phyloP scores from a whole-genome alignment of 1,140 invertebrate species.

The Eulimnadia texana region DNA sequence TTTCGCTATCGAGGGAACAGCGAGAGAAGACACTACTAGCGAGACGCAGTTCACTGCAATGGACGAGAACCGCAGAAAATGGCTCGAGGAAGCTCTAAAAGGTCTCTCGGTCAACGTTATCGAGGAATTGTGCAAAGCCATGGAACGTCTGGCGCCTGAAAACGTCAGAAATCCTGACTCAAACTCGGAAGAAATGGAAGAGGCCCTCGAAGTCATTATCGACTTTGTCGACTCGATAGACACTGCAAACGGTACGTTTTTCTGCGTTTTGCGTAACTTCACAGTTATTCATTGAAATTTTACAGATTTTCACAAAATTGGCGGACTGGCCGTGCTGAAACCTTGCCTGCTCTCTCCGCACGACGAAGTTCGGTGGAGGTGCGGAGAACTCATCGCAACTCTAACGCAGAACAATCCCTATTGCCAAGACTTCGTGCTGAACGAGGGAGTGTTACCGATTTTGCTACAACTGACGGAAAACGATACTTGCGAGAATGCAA shows the following conservation, averaged over 20 bases:
- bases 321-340: constrained; percentile 51
- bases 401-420: constrained; percentile 63
- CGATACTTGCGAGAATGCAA: constrained; percentile 39
- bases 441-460: constrained; percentile 43
- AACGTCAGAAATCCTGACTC: constrained; percentile 37
- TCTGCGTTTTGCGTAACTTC: not conserved
- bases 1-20: constrained; percentile 46
- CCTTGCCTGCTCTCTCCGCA: constrained; percentile 45
- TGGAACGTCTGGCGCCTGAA: constrained; percentile 38
- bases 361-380: constrained; percentile 40
- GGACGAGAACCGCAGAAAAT: constrained; percentile 47
- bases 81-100: constrained; percentile 48
- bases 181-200: constrained; percentile 35
- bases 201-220: constrained; percentile 42
- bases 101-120: constrained; percentile 48
- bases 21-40: constrained; percentile 37
- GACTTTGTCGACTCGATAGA: constrained; percentile 54
- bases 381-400: constrained; percentile 50
- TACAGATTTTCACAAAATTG: constrained; percentile 64
- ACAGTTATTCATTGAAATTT: constrained; percentile 16
- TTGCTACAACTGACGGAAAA: constrained; percentile 46
- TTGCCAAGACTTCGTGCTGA: constrained; percentile 48
- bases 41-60: constrained; percentile 33
- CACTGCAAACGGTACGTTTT: constrained; percentile 46
- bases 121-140: constrained; percentile 41